A percentile compares a stretch with the other conserved stretches of the same genome.
Evolutionary conservation across 2,113 vertebrate genomes (phyloP).

Genomic region (Chloebia gouldiae): DNA sequence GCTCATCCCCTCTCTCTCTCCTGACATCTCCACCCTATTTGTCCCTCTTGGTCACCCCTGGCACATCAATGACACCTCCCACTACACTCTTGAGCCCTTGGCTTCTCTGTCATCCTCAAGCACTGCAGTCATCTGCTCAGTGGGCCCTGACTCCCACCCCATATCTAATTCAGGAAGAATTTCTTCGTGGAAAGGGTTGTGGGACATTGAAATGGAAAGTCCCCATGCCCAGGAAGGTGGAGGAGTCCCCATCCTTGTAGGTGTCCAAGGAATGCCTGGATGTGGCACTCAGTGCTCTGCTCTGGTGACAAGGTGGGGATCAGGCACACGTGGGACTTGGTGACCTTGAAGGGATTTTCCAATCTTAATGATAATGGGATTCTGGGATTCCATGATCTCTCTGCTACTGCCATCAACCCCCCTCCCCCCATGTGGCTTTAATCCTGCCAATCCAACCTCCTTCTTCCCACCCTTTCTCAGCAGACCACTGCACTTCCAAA

Average conservation of each 20-base stretch:
- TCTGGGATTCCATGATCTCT: neutral
- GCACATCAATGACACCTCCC: neutral
- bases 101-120: neutral
- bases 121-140: neutral
- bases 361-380: neutral
- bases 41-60: neutral
- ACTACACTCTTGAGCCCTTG: neutral
- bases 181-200: neutral
- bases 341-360: neutral
- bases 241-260: neutral
- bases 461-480: neutral
- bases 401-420: neutral
- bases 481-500: neutral
- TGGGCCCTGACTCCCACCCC: neutral
- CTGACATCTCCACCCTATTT: neutral
- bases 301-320: neutral
- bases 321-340: fast-evolving
- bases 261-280: neutral
- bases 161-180: neutral
- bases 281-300: neutral
- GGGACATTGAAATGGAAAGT: neutral
- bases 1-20: neutral
- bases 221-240: neutral
- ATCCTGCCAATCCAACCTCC: neutral
- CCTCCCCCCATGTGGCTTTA: neutral